Base-by-base conservation (phyloP, 1,140 invertebrate genomes). In the Drosophila hydei region DNA sequence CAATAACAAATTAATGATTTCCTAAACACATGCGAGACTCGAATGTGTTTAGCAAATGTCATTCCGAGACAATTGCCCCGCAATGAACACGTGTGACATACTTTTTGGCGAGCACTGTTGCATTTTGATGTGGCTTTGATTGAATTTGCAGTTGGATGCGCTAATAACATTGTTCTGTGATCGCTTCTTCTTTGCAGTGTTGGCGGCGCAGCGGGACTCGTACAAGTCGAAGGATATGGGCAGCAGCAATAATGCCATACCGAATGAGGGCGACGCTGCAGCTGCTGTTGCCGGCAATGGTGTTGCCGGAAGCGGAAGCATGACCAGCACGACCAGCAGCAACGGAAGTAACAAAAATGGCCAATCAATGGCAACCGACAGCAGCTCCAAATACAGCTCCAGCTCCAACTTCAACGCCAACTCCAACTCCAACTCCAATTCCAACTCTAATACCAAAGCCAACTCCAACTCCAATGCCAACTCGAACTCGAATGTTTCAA, bases 221-320 rank as follows among this genome's bases (percentile, higher is more conserved):
- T 81, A 81, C 48, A 91, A 91, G 60, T 77, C 80, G 27, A 91
- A 91, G 75, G 90, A 91, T 67, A 61, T 84, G 63, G 79, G 81
- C 72, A 78, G 67, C 73, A 78, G 75, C 65, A 87, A 80, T 59
- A 89, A 90, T 81, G 81, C 77, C 52, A 75, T 89, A 62, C 75
- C 72, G 40, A 85, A 72, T 52, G 52, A 55, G 19, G 78, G 58
- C 54, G 56, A 68, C 69, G 61, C 52, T 52, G 48, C 36, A 7
- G 60, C 61, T 47, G 69, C 36, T 4, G 63, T 56, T 42, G 69
- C 40, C 5, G 62, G 47, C 68, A 72, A 64, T 73, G 77, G 80
- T 70, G 76, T 64, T 30, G 68, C 63, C 75, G 75, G 80, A 72
- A 90, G 74, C 75, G 75, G 77, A 81, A 90, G 89, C 64, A 65